These are phyloP conservation scores for Mus musculus DNA, from an alignment of 2,113 vertebrate species.

Conservation along the genomic window DNA sequence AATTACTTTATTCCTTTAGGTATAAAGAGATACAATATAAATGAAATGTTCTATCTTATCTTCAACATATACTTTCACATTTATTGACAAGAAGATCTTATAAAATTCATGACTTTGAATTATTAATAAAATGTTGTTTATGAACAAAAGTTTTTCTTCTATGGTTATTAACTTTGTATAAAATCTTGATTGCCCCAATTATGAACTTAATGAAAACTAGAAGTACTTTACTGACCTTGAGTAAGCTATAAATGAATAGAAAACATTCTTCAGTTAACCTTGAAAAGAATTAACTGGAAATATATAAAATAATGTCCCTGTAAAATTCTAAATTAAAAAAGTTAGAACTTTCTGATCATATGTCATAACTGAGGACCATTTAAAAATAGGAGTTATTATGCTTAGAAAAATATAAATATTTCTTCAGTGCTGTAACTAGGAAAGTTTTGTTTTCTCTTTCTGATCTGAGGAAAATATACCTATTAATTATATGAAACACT, in stretches of 20 bases:
- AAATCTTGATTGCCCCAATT: not conserved
- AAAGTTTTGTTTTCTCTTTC: slow-evolving; percentile 55
- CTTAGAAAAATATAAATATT: not conserved
- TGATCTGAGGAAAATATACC: not conserved
- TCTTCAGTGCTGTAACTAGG: not conserved
- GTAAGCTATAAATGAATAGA: not conserved
- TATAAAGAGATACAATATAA: not conserved
- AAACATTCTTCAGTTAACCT: slow-evolving; percentile 3
- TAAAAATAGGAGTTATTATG: slow-evolving; percentile 47
- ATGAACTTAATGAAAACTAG: slow-evolving; percentile 20
- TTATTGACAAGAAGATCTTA: not conserved
- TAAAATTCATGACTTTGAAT: not conserved
- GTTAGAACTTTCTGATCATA: slow-evolving; percentile 15
- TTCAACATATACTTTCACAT: not conserved
- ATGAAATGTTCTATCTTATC: not conserved
- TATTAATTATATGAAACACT: slow-evolving; percentile 58
- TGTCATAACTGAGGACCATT: slow-evolving; percentile 60
- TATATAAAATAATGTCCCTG: not conserved
- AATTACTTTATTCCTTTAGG: not conserved
- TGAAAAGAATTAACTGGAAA: not conserved
- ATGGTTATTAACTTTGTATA: not conserved
- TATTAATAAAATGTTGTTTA: not conserved
- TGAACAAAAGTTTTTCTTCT: not conserved
- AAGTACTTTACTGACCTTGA: not conserved
- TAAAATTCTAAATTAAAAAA: not conserved